These are phyloP conservation scores for Argyrosomus regius DNA, from an alignment of 2,797 vertebrate genomes.

Conservation along the genomic window DNA sequence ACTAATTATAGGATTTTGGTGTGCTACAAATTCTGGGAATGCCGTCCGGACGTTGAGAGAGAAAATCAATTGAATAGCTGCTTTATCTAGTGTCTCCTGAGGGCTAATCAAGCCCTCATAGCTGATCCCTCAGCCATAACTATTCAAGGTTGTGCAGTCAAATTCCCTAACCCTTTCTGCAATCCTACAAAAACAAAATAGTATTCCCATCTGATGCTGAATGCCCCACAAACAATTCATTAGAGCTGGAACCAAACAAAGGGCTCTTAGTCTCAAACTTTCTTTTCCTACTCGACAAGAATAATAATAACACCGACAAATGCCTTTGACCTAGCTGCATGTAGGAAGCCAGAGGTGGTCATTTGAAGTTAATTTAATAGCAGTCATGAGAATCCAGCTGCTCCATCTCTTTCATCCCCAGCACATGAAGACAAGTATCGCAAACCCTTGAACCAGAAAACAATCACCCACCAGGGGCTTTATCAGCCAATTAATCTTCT, in stretches of 20 bases:
- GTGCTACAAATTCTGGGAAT: conserved; percentile 72
- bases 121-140: conserved; percentile 54
- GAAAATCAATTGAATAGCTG: conserved; percentile 74
- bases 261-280: conserved; percentile 27
- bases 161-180: conserved; percentile 52
- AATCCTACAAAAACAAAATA: conserved; percentile 49
- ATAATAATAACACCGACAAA: conserved; percentile 10
- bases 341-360: conserved; percentile 27
- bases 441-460: conserved; percentile 74
- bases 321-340: conserved; percentile 30
- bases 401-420: conserved; percentile 56
- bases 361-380: conserved; percentile 61
- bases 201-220: conserved; percentile 51
- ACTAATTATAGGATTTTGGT: conserved; percentile 75
- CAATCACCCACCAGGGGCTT: conserved; percentile 65
- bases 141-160: conserved; percentile 70
- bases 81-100: conserved; percentile 68
- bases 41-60: conserved; percentile 44
- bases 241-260: conserved; percentile 28
- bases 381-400: conserved; percentile 48
- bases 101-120: conserved; percentile 74
- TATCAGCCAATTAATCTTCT: conserved; percentile 72
- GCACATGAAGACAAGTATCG: conserved; percentile 68
- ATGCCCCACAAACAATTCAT: conserved; percentile 34
- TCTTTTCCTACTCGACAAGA: conserved; percentile 33